These are phyloP conservation scores for Phaetusa simplex DNA, from an alignment of 2,113 vertebrate species.

Conservation along the genomic window DNA sequence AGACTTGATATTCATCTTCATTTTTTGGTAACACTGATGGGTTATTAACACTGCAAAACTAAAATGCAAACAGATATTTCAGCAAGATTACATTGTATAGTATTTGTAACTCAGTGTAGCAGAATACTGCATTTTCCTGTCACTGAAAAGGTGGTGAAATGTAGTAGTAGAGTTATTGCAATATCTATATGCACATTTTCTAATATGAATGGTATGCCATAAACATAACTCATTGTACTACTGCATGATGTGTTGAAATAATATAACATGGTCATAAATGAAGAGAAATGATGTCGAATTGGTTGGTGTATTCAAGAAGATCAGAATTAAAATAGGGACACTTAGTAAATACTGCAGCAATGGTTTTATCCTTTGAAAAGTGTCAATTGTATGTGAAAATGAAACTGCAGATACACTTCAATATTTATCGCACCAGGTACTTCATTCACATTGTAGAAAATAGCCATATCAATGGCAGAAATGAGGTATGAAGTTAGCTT, in stretches of 20 bases:
- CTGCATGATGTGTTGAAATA: conserved; percentile 74
- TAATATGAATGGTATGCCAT: conserved; percentile 69
- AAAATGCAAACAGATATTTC: conserved; percentile 56
- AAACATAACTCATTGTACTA: conserved; percentile 72
- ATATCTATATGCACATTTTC: conserved; percentile 72
- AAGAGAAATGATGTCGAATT: conserved; percentile 71
- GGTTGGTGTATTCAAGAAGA: conserved; percentile 34
- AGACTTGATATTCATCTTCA: conserved; percentile 30
- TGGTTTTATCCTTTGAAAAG: conserved; percentile 63
- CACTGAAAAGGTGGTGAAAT: conserved; percentile 64
- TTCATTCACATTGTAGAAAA: conserved; percentile 66
- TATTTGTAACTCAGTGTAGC: conserved; percentile 60
- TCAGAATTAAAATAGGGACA: conserved; percentile 71
- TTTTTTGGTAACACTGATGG: conserved; percentile 55
- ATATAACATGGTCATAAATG: conserved; percentile 72
- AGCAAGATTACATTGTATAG: conserved; percentile 53
- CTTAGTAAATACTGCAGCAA: conserved; percentile 72
- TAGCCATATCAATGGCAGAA: conserved; percentile 63
- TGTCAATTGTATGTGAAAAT: conserved; percentile 67
- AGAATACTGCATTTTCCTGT: conserved; percentile 66
- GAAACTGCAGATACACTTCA: conserved; percentile 59
- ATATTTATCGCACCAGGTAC: conserved; percentile 70
- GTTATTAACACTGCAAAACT: conserved; percentile 55
- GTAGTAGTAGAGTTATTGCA: conserved; percentile 69
- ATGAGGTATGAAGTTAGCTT: conserved; percentile 68